phyloP scores from a whole-genome alignment of 2,113 vertebrate genomes.

The Caracal caracal region DNA sequence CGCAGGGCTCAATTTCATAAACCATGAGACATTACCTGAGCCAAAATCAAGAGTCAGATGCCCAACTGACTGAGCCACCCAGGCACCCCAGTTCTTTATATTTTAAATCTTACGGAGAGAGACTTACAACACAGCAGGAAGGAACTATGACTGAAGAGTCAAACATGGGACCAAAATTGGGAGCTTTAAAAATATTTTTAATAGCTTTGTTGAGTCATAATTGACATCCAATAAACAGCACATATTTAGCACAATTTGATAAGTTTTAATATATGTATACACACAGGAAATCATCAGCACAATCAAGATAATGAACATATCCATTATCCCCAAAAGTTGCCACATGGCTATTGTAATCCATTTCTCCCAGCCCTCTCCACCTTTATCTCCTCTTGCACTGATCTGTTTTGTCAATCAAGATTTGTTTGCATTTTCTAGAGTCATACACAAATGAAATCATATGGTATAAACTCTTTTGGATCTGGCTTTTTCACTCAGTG shows the following conservation, averaged over 20 bases:
- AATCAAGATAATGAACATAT: background rate
- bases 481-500: background rate
- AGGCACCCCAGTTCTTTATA: background rate
- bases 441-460: background rate
- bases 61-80: too few species aligned
- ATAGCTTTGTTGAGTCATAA: background rate
- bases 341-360: background rate
- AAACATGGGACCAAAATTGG: background rate
- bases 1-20: too few species aligned
- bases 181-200: background rate
- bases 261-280: background rate
- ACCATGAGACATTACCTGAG: too few species aligned
- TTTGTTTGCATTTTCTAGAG: background rate
- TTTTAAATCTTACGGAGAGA: constrained; percentile 28
- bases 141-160: background rate
- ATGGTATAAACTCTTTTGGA: background rate
- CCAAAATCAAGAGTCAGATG: too few species aligned
- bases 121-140: background rate
- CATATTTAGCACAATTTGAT: background rate
- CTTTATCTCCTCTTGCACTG: background rate
- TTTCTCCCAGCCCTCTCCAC: background rate
- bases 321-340: background rate
- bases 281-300: background rate
- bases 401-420: background rate
- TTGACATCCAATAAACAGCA: background rate